These are phyloP conservation scores for Ganaspis brasiliensis DNA, from an alignment of 2,888 invertebrate genomes.

Conservation along the genomic window DNA sequence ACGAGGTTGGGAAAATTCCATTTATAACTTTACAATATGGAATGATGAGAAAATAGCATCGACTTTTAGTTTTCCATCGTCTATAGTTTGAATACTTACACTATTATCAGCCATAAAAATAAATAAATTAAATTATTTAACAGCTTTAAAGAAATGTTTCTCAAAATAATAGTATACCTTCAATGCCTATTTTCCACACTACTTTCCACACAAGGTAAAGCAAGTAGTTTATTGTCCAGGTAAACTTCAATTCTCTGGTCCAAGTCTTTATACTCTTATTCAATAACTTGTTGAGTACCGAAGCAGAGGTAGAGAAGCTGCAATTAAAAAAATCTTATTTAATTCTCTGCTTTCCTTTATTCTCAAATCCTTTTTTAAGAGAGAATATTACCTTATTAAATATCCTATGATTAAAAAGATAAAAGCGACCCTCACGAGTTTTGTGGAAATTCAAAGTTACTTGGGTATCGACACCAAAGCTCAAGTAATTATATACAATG, in stretches of 20 bases:
- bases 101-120: slow-evolving; percentile 64
- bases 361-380: neutral
- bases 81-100: slow-evolving; percentile 81
- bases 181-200: slow-evolving; percentile 87
- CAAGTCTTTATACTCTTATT: too few species aligned
- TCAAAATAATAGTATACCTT: too few species aligned
- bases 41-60: slow-evolving; percentile 96
- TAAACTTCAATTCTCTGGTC: too few species aligned
- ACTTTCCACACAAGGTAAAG: slow-evolving; percentile 93
- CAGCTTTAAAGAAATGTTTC: too few species aligned
- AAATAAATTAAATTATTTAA: too few species aligned
- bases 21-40: slow-evolving; percentile 96
- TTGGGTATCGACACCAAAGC: slow-evolving; percentile 98
- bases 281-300: slow-evolving; percentile 95
- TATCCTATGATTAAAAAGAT: slow-evolving; percentile 91
- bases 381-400: too few species aligned
- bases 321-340: slow-evolving; percentile 17
- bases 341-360: too few species aligned
- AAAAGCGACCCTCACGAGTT: slow-evolving; percentile 92
- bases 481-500: slow-evolving; percentile 94
- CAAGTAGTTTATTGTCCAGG: too few species aligned
- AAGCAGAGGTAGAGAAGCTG: too few species aligned
- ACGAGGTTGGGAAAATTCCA: slow-evolving; percentile 93
- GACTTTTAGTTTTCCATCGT: slow-evolving; percentile 91
- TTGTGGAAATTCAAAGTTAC: too few species aligned